phyloP scores from a whole-genome alignment of 2,797 vertebrate genomes.

The Melanotaenia nigrans region DNA sequence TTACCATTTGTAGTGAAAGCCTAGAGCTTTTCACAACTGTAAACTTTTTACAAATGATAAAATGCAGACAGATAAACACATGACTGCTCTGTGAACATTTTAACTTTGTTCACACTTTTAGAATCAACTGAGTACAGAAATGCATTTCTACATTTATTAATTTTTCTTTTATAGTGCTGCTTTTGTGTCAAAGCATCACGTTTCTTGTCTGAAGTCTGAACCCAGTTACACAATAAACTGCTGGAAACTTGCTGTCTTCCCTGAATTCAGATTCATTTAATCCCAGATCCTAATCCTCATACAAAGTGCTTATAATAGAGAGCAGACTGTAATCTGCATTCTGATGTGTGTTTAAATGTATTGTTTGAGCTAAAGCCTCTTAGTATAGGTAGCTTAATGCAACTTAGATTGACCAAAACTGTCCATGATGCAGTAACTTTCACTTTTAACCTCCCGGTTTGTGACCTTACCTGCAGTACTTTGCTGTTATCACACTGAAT shows the following conservation, averaged over 20 bases:
- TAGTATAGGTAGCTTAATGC: slow-evolving; percentile 26
- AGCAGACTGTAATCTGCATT: slow-evolving; percentile 19
- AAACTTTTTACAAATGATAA: slow-evolving; percentile 7
- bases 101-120: background rate
- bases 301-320: slow-evolving; percentile 13
- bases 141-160: background rate
- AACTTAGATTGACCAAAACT: slow-evolving; percentile 7
- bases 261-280: slow-evolving; percentile 11
- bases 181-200: slow-evolving; percentile 1
- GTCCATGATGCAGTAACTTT: background rate
- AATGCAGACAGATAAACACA: background rate
- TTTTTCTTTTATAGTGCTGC: slow-evolving; percentile 6
- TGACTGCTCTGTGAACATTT: slow-evolving; percentile 8
- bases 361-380: slow-evolving; percentile 22
- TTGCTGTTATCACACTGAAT: background rate
- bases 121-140: slow-evolving; percentile 19
- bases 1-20: background rate
- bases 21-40: background rate
- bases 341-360: slow-evolving; percentile 16
- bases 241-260: background rate
- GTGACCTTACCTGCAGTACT: background rate
- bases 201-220: slow-evolving; percentile 16
- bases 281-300: background rate
- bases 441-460: slow-evolving; percentile 28
- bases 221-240: background rate